Base-by-base conservation (phyloP, 2,888 invertebrate species). In the Lochmaea crataegi region DNA sequence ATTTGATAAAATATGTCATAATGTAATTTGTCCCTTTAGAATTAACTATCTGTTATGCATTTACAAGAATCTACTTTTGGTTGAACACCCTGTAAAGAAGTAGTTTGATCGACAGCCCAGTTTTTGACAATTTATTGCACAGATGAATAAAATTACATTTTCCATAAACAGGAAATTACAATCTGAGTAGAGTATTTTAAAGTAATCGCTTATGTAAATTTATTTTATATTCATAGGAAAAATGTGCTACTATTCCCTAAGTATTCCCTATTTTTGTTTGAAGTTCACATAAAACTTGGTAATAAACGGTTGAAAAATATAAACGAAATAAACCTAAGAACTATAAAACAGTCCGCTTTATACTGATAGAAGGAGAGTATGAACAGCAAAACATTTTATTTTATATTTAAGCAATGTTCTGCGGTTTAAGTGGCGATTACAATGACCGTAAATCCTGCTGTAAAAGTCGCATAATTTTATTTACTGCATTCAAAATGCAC, bases 341-440 rank as follows among this genome's bases (percentile, higher is more conserved):
- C 53, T 10, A 53, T 53, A 53, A 53, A 53, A 10, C 53, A 53
- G 53, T 53, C 53, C 48, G n/a, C n/a, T 48, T 48, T 53, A 53
- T 53, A 18, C 16, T 18, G 48, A n/a, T n/a, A n/a, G n/a, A 14
- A 48, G n/a, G 14, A 48, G 48, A n/a, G n/a, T 48, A 18, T 18
- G 16, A 53, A 18, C 53, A 53, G 53, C 18, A 53, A 53, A 51
- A 53, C 18, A 60, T 60, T 60, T 58, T 26, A 26, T 57, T 57
- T 58, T 60, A 38, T 38, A 32, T n/a, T n/a, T n/a, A 60, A 32
- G 60, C 26, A 60, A 60, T 32, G 38, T 60, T 53, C 14, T 38
- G 38, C n/a, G 60, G 26, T 60, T 32, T n/a, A n/a, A 60, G 38
- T 60, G 12, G 60, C 38, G 60, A 60, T 60, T 60, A 60, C 60